phyloP scores from a whole-genome alignment of 2,113 vertebrate species.

The Hyperoodon ampullatus region DNA sequence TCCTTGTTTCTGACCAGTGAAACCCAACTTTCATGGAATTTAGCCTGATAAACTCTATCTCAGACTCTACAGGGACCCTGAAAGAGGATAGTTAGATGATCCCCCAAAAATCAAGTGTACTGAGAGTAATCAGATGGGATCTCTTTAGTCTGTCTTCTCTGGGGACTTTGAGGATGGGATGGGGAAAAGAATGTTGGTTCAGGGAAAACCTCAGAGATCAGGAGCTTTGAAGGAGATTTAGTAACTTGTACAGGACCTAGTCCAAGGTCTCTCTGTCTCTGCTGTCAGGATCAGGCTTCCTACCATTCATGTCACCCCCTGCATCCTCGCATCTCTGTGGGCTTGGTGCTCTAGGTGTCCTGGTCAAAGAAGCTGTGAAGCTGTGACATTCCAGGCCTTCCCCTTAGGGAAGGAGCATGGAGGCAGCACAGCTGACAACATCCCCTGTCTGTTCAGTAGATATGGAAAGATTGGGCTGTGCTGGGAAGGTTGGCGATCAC shows the following conservation, averaged over 20 bases:
- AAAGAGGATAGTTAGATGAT: neutral
- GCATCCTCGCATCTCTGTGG: neutral
- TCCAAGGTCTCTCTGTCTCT: neutral
- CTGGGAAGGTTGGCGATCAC: neutral
- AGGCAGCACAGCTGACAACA: neutral
- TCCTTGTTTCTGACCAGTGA: constrained; percentile 26
- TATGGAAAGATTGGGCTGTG: neutral
- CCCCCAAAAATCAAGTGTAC: neutral
- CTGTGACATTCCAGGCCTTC: neutral
- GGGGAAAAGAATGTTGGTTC: neutral
- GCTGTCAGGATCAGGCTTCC: neutral
- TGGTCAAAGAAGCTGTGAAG: neutral
- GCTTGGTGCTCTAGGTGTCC: neutral
- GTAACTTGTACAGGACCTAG: neutral
- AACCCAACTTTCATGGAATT: neutral
- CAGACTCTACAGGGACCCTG: neutral
- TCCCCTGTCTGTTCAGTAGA: neutral
- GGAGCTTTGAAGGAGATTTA: neutral
- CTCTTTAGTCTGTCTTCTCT: neutral
- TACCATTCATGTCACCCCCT: rapidly evolving
- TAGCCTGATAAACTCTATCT: neutral
- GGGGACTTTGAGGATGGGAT: neutral
- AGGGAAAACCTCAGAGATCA: neutral
- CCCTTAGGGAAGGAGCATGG: neutral
- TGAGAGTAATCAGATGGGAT: neutral